phyloP scores from a whole-genome alignment of 2,797 vertebrate genomes.

The Tarsius wallacei region DNA sequence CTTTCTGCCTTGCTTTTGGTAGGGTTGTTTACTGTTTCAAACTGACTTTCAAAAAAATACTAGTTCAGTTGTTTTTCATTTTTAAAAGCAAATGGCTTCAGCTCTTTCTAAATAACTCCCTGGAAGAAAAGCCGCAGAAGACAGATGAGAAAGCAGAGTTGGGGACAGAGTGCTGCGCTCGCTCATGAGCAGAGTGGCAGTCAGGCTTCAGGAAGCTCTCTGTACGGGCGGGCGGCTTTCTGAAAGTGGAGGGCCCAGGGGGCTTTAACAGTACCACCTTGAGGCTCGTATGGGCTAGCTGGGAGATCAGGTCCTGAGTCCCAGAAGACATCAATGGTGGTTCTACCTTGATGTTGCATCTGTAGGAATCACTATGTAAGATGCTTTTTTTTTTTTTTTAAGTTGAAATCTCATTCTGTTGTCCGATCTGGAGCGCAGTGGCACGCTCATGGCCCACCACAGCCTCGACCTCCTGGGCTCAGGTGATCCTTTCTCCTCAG shows the following conservation, averaged over 20 bases:
- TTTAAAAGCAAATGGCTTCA: not conserved
- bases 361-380: not conserved
- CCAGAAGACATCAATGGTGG: constrained; percentile 89
- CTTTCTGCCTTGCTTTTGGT: not conserved
- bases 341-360: constrained; percentile 72
- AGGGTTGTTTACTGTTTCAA: constrained; percentile 1
- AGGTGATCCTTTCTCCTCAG: no score
- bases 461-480: no score
- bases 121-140: not conserved
- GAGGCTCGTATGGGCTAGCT: constrained; percentile 89
- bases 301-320: constrained; percentile 91
- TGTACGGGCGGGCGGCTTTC: constrained; percentile 88
- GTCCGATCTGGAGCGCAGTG: no score
- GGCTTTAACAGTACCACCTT: constrained; percentile 90
- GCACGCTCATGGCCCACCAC: no score
- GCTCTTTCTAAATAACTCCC: not conserved
- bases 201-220: not conserved
- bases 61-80: not conserved
- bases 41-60: constrained; percentile 3
- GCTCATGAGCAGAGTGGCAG: rapidly evolving
- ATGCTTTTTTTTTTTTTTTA: no score
- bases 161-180: rapidly evolving
- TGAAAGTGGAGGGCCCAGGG: constrained; percentile 91
- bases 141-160: not conserved
- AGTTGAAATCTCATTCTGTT: no score